Conservation (phyloP, 2,113 vertebrate species). For the Tupaia tana region DNA sequence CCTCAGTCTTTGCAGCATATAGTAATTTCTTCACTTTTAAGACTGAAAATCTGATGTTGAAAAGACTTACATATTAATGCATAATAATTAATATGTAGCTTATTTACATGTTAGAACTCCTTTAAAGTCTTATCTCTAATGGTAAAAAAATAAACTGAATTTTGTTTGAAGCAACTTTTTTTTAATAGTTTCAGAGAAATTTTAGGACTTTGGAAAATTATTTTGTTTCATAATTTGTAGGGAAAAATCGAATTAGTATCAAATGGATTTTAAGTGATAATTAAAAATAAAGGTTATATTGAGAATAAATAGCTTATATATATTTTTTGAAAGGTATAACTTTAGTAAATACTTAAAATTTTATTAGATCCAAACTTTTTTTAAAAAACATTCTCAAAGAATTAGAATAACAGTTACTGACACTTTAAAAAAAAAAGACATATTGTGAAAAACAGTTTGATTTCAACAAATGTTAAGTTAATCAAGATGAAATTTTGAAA, state of each 20-base stretch:
- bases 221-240: conserved; percentile 40
- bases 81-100: neutral
- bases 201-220: conserved; percentile 16
- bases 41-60: neutral
- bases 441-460: neutral
- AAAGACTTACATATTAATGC: neutral
- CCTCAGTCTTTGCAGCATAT: neutral
- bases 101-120: neutral
- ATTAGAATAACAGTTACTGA: conserved; percentile 23
- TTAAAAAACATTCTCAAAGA: neutral
- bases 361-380: neutral
- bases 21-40: conserved; percentile 7
- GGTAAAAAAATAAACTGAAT: conserved; percentile 39
- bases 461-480: neutral
- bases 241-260: conserved; percentile 33
- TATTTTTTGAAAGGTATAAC: neutral
- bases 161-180: conserved; percentile 45
- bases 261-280: conserved; percentile 16
- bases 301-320: neutral
- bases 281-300: neutral
- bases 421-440: neutral
- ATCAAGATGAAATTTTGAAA: neutral
- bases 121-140: conserved; percentile 9
- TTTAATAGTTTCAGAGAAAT: neutral
- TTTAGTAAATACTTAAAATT: conserved; percentile 18